These are phyloP conservation scores for Chalcosyrphus nemorum DNA, from an alignment of 2,888 invertebrate genomes.

Conservation along the genomic window DNA sequence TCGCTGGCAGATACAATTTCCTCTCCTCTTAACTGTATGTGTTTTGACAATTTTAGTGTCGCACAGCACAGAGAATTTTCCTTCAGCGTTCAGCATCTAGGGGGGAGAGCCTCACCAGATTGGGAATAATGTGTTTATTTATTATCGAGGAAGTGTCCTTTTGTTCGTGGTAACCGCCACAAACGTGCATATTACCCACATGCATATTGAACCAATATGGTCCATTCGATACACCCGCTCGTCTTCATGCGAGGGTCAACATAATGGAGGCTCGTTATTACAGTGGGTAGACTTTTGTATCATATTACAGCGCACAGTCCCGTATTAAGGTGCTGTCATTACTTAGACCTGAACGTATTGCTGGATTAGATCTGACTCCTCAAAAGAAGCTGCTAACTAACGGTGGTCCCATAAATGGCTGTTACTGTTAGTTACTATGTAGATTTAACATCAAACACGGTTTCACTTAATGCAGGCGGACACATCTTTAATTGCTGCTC, in stretches of 20 bases:
- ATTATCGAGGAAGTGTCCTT: conserved; percentile 74
- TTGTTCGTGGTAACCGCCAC: conserved; percentile 61
- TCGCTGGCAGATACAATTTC: conserved; percentile 67
- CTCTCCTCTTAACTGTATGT: conserved; percentile 53
- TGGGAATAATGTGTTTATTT: conserved; percentile 75
- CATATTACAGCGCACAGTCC: conserved; percentile 33
- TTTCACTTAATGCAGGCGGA: conserved; percentile 44
- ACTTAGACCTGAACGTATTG: conserved; percentile 61
- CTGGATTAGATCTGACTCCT: conserved; percentile 31
- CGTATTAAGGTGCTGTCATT: conserved; percentile 55
- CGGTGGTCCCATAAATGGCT: not conserved
- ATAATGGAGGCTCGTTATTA: conserved; percentile 40
- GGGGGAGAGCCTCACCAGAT: conserved; percentile 68
- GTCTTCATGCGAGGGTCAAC: conserved; percentile 41
- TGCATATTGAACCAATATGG: conserved; percentile 66
- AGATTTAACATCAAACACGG: not conserved
- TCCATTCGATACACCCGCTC: conserved; percentile 50
- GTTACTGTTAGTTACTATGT: not conserved
- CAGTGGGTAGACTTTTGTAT: conserved; percentile 47
- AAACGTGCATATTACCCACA: conserved; percentile 53
- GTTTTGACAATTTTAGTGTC: conserved; percentile 73
- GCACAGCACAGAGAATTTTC: conserved; percentile 26
- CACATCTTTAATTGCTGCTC: conserved; percentile 56
- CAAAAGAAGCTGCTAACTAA: conserved; percentile 25
- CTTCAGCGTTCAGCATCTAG: conserved; percentile 47